Evolutionary conservation across 2,888 invertebrate genomes (phyloP), one percentile per base, ranked within the genome.

Genomic region (Lymantria monacha): DNA sequence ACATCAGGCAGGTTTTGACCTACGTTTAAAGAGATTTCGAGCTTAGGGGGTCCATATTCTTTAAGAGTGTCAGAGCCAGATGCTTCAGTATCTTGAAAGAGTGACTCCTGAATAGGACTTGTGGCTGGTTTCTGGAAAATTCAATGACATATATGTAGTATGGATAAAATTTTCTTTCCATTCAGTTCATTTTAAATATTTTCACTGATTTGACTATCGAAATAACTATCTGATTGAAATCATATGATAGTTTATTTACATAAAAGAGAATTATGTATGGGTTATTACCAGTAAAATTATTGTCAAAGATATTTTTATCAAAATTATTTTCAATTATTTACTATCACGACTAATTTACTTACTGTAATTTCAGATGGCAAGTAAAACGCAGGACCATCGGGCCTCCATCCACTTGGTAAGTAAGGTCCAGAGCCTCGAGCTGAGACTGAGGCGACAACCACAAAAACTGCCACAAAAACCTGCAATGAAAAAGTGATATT

Each of bases 41-140:
- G 76, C 40, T 89, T 89, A 7, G 92, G 91, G 8, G 92, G 89
- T 12, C 87, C 87, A 54, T 92, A 92, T 53, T 90, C 86, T 49
- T 84, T 83, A 12, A 92, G 87, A 45, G 87, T 85, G 46, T 92
- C 90, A 9, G 90, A 90, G 0, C 89, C 88, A 22, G 91, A 90
- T 1, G 88, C 84, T 53, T 87, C 88, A 2, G 51, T 48, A 31
- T 55, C 51, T 13, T 42, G 43, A 9, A 41, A 11, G 0, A 31
- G 7, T 0, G 85, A 81, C 36, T 81, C 81, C 57, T 48, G 44
- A 5, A 30, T 15, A 31, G 37, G 41, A 81, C 83, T 86, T 52
- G 82, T 85, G 13, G 80, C 76, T 14, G 88, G 83, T 52, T 85
- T 91, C 89, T 91, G 72, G 13, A 15, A 14, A 15, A 15, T 2